Base-by-base conservation (phyloP, 2,888 invertebrate species). In the Yponomeuta plumbellus region DNA sequence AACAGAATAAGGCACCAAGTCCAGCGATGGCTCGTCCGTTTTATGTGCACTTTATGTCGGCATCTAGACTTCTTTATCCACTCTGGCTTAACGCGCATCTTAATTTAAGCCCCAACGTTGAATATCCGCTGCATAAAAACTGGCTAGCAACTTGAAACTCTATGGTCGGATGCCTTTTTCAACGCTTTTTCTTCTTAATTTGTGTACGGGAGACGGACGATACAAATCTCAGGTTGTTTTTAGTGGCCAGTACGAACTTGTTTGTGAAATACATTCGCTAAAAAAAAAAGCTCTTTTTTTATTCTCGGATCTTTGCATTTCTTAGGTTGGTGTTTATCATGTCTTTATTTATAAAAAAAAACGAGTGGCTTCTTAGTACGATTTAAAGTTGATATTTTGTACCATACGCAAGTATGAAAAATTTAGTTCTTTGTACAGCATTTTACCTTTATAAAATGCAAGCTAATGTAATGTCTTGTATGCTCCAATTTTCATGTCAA, bases 31-130 rank as follows among this genome's bases (percentile, higher is more conserved):
- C 78, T 84, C 83, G 84, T 83, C 80, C 83, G 78, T 79, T 88
- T 88, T 88, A 88, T 86, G 85, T 81, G 83, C 84, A 81, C 83
- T 88, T 87, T 86, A 87, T 84, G 80, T 82, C 77, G 79, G 77
- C 81, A 84, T 78, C 81, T 79, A 79, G 80, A 83, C 83, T 85
- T 83, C 81, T 84, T 80, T 79, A 83, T 83, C 80, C 81, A 82
- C 83, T 83, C 72, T 77, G 80, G 83, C 81, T 86, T 84, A 83
- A 84, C 80, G 81, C 78, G 81, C 81, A 80, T 87, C 86, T 87
- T 86, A 85, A 84, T 85, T 86, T 84, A 80, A 81, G 79, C 80
- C 77, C 73, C 71, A 77, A 77, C 76, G 75, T 72, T 71, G 69
- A 77, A 73, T 76, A 76, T 79, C 74, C 73, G 69, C 70, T 71